phyloP scores from a whole-genome alignment of 2,797 vertebrate genomes.

The Cyprinodon diabolis region DNA sequence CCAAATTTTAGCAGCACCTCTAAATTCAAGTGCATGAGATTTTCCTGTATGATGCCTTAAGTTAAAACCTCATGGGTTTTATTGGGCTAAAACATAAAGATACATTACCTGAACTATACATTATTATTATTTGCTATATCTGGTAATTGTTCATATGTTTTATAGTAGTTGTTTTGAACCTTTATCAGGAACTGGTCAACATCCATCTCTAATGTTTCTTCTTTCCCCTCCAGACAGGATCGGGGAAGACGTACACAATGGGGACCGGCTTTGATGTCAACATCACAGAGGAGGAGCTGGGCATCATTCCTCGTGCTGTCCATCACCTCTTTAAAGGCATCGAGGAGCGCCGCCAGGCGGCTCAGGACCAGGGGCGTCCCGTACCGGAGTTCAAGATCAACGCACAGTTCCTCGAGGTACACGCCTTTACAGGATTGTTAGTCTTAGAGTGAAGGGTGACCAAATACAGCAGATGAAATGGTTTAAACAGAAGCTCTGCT shows the following conservation, averaged over 20 bases:
- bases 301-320: conserved; percentile 92
- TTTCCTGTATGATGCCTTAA: too few species aligned
- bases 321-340: conserved; percentile 89
- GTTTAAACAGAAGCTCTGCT: conserved; percentile 19
- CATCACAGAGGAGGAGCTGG: conserved; percentile 86
- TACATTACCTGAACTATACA: too few species aligned
- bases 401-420: conserved; percentile 95
- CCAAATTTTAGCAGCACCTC: too few species aligned
- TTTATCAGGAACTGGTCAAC: not conserved
- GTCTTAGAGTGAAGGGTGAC: not conserved
- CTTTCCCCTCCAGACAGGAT: conserved; percentile 84
- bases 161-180: too few species aligned
- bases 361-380: conserved; percentile 86
- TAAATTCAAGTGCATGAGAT: too few species aligned
- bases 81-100: too few species aligned
- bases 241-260: conserved; percentile 97
- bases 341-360: conserved; percentile 85
- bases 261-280: conserved; percentile 94
- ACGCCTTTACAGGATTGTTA: not conserved
- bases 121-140: too few species aligned
- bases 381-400: conserved; percentile 95
- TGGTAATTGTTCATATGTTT: too few species aligned
- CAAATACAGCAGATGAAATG: not conserved
- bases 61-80: too few species aligned
- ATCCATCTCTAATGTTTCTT: not conserved